Percentiles rank a stretch among this genome's conserved stretches.
These are phyloP conservation scores for Eugnorisma glareosa DNA, from an alignment of 2,888 invertebrate genomes.

Conservation along the genomic window DNA sequence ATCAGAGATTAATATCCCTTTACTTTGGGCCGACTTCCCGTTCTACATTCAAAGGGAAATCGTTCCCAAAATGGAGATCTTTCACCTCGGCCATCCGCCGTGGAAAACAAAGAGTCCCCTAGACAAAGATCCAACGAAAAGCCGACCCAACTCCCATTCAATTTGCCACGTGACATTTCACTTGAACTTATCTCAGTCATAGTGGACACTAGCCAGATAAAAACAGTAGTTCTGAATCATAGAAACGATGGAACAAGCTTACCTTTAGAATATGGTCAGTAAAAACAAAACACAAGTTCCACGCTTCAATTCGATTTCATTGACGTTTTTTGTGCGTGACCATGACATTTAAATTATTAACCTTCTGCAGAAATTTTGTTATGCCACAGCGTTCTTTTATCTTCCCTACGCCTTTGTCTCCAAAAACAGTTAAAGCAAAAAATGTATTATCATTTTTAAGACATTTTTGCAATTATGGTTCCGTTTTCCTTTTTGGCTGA, in stretches of 20 bases:
- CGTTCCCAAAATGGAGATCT: slow-evolving; percentile 50
- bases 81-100: slow-evolving; percentile 39
- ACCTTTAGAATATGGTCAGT: not conserved
- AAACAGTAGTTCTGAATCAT: slow-evolving; percentile 26
- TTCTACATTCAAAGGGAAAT: slow-evolving; percentile 37
- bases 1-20: slow-evolving; percentile 33
- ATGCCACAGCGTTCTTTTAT: slow-evolving; percentile 39
- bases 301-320: not conserved
- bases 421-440: slow-evolving; percentile 56
- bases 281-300: not conserved
- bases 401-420: slow-evolving; percentile 56
- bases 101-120: slow-evolving; percentile 59
- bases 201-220: slow-evolving; percentile 16
- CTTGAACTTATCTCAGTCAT: slow-evolving; percentile 63
- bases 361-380: slow-evolving; percentile 35
- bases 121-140: slow-evolving; percentile 64
- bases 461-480: slow-evolving; percentile 46
- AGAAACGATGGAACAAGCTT: not conserved
- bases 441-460: slow-evolving; percentile 55
- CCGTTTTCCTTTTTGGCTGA: slow-evolving; percentile 30
- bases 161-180: slow-evolving; percentile 67
- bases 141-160: slow-evolving; percentile 70
- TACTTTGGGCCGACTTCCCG: slow-evolving; percentile 9
- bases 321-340: not conserved
- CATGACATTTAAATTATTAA: slow-evolving; percentile 20